Percentiles rank a stretch among this genome's conserved stretches.
These are phyloP conservation scores for Cyphomyrus discorhynchus DNA, from an alignment of 2,113 vertebrate species.

Conservation along the genomic window DNA sequence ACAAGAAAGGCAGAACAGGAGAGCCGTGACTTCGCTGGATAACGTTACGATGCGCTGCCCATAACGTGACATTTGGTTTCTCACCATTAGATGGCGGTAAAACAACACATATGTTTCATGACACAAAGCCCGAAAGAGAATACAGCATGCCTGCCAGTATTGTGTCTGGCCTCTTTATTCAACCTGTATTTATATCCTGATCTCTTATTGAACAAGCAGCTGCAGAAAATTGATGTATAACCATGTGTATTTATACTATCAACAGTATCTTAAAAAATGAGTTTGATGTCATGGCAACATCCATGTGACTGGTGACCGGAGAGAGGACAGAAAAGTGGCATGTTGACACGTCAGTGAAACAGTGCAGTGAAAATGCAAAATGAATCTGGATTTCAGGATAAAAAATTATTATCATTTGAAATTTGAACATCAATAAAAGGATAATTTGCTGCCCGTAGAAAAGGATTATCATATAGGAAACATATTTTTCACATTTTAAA, in stretches of 20 bases:
- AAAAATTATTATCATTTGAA: background rate
- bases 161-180: background rate
- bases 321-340: no score
- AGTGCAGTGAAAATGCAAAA: no score
- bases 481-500: no score
- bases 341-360: no score
- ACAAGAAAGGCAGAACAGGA: background rate
- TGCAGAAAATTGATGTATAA: background rate
- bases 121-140: background rate
- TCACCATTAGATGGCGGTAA: background rate
- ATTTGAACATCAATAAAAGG: background rate
- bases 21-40: background rate
- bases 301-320: background rate
- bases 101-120: background rate
- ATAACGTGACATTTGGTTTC: background rate
- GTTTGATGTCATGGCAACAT: background rate
- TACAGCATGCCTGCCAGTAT: background rate
- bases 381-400: no score
- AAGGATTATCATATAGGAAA: background rate
- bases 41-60: background rate
- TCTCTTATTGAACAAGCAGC: background rate
- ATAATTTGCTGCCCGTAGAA: background rate
- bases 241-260: background rate
- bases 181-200: background rate
- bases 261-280: background rate